These are phyloP conservation scores for Acanthurus tractus DNA, from an alignment of 2,797 vertebrate species.

Conservation along the genomic window DNA sequence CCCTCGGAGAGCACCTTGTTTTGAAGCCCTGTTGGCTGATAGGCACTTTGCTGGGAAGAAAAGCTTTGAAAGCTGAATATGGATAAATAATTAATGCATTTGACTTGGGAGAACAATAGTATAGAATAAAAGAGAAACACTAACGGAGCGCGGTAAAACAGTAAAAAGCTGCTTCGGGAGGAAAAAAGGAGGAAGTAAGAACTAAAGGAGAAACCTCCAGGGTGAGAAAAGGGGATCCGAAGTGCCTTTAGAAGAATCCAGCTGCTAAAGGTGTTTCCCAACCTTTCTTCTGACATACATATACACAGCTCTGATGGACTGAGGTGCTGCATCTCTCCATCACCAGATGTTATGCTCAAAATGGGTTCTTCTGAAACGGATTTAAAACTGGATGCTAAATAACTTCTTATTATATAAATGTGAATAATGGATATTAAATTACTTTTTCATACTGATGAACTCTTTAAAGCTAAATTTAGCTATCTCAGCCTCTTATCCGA, in stretches of 20 bases:
- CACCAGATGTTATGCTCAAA: no score
- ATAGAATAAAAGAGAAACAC: slow-evolving; percentile 77
- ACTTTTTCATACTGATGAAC: neutral
- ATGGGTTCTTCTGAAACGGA: neutral
- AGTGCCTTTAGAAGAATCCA: slow-evolving; percentile 57
- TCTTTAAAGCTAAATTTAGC: neutral
- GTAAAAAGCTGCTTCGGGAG: slow-evolving; percentile 61
- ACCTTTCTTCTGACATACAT: neutral
- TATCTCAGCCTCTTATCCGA: no score
- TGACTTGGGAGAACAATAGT: slow-evolving; percentile 83
- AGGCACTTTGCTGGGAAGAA: slow-evolving; percentile 80
- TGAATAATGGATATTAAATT: neutral
- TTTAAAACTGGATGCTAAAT: slow-evolving; percentile 1
- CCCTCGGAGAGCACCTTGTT: slow-evolving; percentile 76
- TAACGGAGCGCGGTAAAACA: slow-evolving; percentile 66
- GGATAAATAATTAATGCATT: slow-evolving; percentile 84
- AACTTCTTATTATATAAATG: neutral
- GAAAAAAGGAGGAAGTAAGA: slow-evolving; percentile 46
- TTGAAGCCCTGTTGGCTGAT: slow-evolving; percentile 76
- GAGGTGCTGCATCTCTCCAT: neutral
- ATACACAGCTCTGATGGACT: slow-evolving; percentile 3
- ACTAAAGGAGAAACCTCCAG: slow-evolving; percentile 61
- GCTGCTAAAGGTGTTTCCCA: slow-evolving; percentile 17
- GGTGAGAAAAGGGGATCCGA: slow-evolving; percentile 51
- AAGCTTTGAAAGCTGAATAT: slow-evolving; percentile 82